These are phyloP conservation scores for Euclidia mi DNA, from an alignment of 2,888 invertebrate species.

Conservation along the genomic window DNA sequence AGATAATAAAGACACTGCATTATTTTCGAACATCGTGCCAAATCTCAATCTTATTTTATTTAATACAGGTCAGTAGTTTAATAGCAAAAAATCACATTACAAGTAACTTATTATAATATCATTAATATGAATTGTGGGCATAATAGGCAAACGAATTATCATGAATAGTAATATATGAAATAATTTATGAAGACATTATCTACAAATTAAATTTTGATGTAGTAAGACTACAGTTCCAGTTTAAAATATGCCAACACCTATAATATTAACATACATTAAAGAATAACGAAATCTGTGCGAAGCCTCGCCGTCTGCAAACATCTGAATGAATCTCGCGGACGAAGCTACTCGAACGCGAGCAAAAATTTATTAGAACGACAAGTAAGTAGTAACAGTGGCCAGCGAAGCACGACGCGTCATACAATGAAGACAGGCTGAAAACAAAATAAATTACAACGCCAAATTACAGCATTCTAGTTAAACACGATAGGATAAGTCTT, in stretches of 20 bases:
- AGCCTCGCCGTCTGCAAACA: conserved; percentile 25
- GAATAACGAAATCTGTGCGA: conserved; percentile 23
- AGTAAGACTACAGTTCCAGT: not conserved
- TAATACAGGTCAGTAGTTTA: no score
- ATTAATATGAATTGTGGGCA: not conserved
- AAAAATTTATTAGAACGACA: conserved; percentile 64
- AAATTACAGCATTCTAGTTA: conserved; percentile 79
- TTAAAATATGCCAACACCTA: conserved; percentile 16
- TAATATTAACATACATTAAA: conserved; percentile 25
- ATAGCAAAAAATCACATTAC: no score
- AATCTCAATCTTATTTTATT: no score
- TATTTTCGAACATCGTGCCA: no score
- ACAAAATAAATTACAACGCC: conserved; percentile 79
- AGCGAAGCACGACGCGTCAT: conserved; percentile 69
- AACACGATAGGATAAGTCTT: conserved; percentile 80
- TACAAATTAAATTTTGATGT: not conserved
- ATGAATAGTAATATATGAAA: not conserved
- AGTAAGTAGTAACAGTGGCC: conserved; percentile 68
- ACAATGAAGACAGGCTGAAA: conserved; percentile 71
- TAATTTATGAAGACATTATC: not conserved
- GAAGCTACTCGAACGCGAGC: conserved; percentile 38
- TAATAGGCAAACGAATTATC: not conserved
- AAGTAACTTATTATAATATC: no score
- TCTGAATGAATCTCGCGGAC: conserved; percentile 46
- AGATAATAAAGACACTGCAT: no score